These are phyloP conservation scores for Temnothorax curvispinosus DNA, from an alignment of 1,140 invertebrate species.

Conservation along the genomic window DNA sequence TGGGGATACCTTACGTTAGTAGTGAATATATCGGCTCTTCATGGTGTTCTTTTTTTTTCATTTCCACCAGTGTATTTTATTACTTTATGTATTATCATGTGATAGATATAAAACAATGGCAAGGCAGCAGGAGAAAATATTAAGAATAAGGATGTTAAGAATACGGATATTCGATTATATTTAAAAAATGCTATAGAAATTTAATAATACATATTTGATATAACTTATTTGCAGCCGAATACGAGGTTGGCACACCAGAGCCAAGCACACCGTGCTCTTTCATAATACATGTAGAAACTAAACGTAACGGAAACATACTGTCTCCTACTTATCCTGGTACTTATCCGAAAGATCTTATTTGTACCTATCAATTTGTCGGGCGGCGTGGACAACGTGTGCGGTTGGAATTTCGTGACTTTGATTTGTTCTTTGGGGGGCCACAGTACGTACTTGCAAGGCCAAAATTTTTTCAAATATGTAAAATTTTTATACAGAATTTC, in stretches of 20 bases:
- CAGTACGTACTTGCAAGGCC: slow-evolving; percentile 93
- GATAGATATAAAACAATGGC: no score
- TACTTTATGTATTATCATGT: no score
- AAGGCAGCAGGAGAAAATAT: no score
- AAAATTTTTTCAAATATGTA: not conserved
- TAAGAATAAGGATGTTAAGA: no score
- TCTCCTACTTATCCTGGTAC: slow-evolving; percentile 99
- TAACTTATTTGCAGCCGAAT: slow-evolving; percentile 89
- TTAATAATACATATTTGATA: not conserved
- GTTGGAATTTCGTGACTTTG: slow-evolving; percentile 99
- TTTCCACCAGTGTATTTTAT: no score
- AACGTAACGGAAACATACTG: slow-evolving; percentile 94
- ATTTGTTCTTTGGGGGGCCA: slow-evolving; percentile 98
- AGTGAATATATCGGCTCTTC: no score
- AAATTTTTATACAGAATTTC: not conserved
- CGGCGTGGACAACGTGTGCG: slow-evolving; percentile 95
- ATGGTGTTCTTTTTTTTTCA: no score
- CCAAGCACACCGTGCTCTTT: slow-evolving; percentile 93
- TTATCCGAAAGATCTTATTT: slow-evolving; percentile 98
- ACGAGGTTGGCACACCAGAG: slow-evolving; percentile 95
- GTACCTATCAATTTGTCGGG: slow-evolving; percentile 98
- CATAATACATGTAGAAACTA: slow-evolving; percentile 91
- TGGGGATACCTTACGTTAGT: no score
- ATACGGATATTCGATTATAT: not conserved
- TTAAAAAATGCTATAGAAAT: not conserved